Conservation (phyloP, 2,113 vertebrate species). For the Amblyornis subalaris region DNA sequence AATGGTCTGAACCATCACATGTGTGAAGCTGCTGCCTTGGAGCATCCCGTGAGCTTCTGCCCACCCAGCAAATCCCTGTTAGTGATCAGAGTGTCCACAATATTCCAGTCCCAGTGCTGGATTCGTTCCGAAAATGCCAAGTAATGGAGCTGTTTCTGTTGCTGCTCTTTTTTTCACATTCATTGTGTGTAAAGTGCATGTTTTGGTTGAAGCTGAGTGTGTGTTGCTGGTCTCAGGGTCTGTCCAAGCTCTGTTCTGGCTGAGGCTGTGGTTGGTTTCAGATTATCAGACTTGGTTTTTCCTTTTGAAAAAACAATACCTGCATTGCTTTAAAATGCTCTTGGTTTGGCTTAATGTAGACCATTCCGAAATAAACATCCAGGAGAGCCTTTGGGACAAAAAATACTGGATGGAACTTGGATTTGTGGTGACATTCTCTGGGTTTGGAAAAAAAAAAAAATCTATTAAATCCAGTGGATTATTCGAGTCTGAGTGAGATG, state of each 20-base stretch:
- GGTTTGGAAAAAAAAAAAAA: neutral
- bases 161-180: neutral
- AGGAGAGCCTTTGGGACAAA: neutral
- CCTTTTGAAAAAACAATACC: neutral
- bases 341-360: neutral
- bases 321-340: neutral
- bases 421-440: neutral
- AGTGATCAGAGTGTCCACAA: neutral
- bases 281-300: neutral
- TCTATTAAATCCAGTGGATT: slow-evolving; percentile 22
- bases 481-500: neutral
- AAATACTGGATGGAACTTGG: neutral
- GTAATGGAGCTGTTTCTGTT: neutral
- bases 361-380: neutral
- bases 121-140: neutral
- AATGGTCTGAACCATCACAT: rapidly evolving
- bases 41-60: neutral
- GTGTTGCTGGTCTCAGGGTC: neutral
- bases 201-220: neutral
- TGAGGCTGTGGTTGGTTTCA: neutral
- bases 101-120: neutral
- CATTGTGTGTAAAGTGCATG: neutral
- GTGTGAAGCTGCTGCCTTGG: neutral
- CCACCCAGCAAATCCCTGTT: neutral
- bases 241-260: neutral